Evolutionary conservation across 2,113 vertebrate genomes (phyloP).

Genomic region (Notarius quadriscutis): DNA sequence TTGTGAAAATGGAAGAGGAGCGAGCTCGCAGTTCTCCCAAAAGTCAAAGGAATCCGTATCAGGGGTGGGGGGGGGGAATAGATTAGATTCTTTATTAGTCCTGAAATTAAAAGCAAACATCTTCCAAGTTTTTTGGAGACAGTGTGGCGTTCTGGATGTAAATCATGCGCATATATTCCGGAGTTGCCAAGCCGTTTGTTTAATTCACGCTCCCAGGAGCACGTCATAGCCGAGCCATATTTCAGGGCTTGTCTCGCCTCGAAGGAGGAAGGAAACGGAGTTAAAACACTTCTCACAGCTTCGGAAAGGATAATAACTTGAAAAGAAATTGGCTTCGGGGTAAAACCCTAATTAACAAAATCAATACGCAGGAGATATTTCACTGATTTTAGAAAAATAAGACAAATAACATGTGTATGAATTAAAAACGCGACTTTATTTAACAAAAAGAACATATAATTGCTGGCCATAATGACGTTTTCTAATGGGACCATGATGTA

Average conservation of each 20-base stretch:
- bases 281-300: slow-evolving; percentile 1
- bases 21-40: neutral
- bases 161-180: neutral
- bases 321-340: neutral
- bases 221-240: neutral
- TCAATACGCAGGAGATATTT: neutral
- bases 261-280: neutral
- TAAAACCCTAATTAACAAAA: neutral
- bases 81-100: slow-evolving; percentile 5
- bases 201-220: neutral
- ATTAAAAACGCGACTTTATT: neutral
- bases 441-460: neutral
- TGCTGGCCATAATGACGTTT: neutral
- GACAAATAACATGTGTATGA: neutral
- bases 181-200: neutral
- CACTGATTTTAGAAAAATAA: neutral
- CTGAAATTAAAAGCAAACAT: slow-evolving; percentile 5
- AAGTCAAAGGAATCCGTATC: neutral
- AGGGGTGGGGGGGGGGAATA: neutral
- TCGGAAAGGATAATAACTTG: neutral
- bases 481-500: neutral
- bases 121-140: neutral
- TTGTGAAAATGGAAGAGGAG: neutral
- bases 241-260: slow-evolving; percentile 7
- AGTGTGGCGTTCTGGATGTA: neutral